These are phyloP conservation scores for Oostethus manadensis DNA, from an alignment of 2,113 vertebrate genomes.

Conservation along the genomic window DNA sequence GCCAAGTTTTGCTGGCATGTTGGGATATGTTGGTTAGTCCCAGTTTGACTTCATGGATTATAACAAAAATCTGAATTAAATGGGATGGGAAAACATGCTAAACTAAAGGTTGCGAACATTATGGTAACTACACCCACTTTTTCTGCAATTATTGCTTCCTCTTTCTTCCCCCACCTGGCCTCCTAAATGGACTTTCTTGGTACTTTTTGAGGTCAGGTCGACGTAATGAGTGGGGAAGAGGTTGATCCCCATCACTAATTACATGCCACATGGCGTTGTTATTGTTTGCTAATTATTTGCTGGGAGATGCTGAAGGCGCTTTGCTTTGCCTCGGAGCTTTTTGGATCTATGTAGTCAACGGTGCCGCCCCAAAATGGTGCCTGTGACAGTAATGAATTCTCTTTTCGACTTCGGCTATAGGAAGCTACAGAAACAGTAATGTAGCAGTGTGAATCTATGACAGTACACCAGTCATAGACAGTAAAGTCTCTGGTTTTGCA, in stretches of 20 bases:
- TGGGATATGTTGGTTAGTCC: too few relatives aligned
- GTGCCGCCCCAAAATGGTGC: not conserved
- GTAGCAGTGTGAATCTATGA: too few relatives aligned
- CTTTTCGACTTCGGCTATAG: not conserved
- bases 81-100: not conserved
- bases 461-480: too few relatives aligned
- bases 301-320: slow-evolving; percentile 36
- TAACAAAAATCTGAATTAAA: too few relatives aligned
- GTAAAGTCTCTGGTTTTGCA: too few relatives aligned
- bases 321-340: slow-evolving; percentile 47
- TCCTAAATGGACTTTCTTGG: slow-evolving; percentile 51
- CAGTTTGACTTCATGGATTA: too few relatives aligned
- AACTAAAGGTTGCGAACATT: not conserved
- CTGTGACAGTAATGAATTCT: slow-evolving; percentile 13
- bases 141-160: not conserved
- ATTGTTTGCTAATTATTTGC: slow-evolving; percentile 62
- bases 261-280: slow-evolving; percentile 65
- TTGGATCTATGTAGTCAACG: slow-evolving; percentile 41
- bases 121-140: not conserved
- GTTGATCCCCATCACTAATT: slow-evolving; percentile 63
- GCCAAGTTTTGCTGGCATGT: too few relatives aligned
- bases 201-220: slow-evolving; percentile 49
- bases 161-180: not conserved
- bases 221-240: slow-evolving; percentile 40
- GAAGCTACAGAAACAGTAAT: not conserved